Conservation (phyloP, 2,888 invertebrate species). For the Suillia variegata region DNA sequence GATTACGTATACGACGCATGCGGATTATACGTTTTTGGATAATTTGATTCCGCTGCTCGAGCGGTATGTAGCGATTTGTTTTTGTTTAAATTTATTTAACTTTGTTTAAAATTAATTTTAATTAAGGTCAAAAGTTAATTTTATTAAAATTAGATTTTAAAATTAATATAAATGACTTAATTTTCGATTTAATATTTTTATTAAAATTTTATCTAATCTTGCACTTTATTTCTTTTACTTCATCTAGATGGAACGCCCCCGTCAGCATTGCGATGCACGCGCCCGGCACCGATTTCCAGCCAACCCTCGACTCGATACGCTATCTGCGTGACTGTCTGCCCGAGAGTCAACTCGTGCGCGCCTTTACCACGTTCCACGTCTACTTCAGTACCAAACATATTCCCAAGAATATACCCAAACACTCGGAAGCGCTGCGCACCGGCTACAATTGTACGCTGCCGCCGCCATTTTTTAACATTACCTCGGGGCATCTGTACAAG, state of each 20-base stretch:
- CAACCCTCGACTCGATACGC: slow-evolving; percentile 79
- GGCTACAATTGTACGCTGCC: slow-evolving; percentile 74
- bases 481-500: slow-evolving; percentile 74
- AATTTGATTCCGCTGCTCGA: slow-evolving; percentile 84
- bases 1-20: slow-evolving; percentile 91
- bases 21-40: slow-evolving; percentile 88
- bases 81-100: neutral
- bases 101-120: neutral
- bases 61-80: slow-evolving; percentile 60
- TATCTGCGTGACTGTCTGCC: slow-evolving; percentile 79
- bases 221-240: neutral
- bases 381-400: slow-evolving; percentile 88
- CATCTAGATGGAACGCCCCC: slow-evolving; percentile 81
- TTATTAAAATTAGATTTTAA: no score
- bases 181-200: no score
- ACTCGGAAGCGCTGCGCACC: slow-evolving; percentile 67
- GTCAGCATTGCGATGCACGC: slow-evolving; percentile 86
- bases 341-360: slow-evolving; percentile 70
- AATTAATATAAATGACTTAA: no score
- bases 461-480: slow-evolving; percentile 73
- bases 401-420: slow-evolving; percentile 74
- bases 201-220: no score
- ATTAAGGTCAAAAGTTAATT: neutral
- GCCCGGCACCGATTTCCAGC: slow-evolving; percentile 80
- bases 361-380: slow-evolving; percentile 85